phyloP scores from a whole-genome alignment of 2,113 vertebrate species.

The Podocnemis expansa region DNA sequence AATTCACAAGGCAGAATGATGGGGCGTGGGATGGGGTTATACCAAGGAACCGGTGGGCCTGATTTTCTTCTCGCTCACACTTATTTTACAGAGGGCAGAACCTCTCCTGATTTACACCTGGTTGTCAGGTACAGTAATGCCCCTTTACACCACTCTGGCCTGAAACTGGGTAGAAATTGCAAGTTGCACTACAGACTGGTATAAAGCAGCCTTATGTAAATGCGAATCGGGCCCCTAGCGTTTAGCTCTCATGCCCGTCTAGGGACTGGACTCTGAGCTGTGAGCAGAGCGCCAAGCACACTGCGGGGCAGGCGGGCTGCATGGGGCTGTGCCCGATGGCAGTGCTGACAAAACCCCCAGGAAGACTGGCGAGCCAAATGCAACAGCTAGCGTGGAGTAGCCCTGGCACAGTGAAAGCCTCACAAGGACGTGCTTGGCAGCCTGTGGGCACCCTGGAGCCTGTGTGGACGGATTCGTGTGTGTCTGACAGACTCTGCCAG shows the following conservation, averaged over 20 bases:
- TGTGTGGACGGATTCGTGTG: conserved; percentile 6
- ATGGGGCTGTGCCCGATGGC: rapidly evolving
- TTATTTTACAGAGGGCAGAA: rapidly evolving
- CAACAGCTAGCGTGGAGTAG: not conserved
- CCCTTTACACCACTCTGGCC: not conserved
- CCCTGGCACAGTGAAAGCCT: not conserved
- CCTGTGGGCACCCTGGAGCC: rapidly evolving
- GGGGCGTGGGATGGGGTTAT: not conserved
- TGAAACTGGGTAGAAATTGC: not conserved
- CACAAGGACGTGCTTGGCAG: conserved; percentile 29
- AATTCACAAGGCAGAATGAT: not conserved
- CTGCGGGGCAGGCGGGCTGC: rapidly evolving
- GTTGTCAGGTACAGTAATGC: not conserved
- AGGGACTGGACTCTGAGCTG: not conserved
- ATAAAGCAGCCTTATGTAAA: not conserved
- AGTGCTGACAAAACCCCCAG: not conserved
- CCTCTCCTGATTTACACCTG: not conserved
- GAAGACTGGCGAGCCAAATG: not conserved
- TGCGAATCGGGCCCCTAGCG: not conserved
- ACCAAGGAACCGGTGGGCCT: not conserved
- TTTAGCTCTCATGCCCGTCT: not conserved
- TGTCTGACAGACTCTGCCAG: not conserved
- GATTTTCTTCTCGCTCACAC: not conserved
- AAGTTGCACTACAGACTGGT: not conserved
- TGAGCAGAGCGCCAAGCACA: not conserved